phyloP scores from a whole-genome alignment of 2,797 vertebrate species.

The Enteromius argenteus region DNA sequence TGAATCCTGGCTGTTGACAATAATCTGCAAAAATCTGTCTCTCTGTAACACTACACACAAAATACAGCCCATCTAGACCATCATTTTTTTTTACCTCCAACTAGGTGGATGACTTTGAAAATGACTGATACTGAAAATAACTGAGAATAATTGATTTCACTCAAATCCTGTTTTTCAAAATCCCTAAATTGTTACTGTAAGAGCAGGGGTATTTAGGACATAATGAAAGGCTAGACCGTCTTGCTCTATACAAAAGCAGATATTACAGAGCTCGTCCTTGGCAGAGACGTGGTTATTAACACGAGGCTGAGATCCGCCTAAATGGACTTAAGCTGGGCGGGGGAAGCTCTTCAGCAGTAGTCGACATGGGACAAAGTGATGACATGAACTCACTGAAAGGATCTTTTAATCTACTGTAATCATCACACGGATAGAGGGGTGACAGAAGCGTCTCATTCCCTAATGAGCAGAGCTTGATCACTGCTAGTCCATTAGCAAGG shows the following conservation, averaged over 20 bases:
- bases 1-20: not conserved
- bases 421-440: not conserved
- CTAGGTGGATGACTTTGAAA: constrained; percentile 59
- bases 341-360: constrained; percentile 56
- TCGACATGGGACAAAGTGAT: constrained; percentile 27
- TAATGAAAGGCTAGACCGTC: constrained; percentile 58
- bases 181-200: constrained; percentile 76
- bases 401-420: constrained; percentile 41
- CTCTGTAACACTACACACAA: not conserved
- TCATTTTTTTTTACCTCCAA: constrained; percentile 15
- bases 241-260: constrained; percentile 46
- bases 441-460: constrained; percentile 9
- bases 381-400: constrained; percentile 39
- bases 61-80: not conserved
- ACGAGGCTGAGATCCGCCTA: constrained; percentile 69
- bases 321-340: constrained; percentile 77
- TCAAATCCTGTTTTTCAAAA: constrained; percentile 70
- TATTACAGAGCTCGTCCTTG: constrained; percentile 77
- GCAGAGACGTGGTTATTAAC: constrained; percentile 76
- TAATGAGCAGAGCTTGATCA: not conserved
- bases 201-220: constrained; percentile 64
- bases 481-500: constrained; percentile 3
- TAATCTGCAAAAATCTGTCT: not conserved
- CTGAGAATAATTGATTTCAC: constrained; percentile 45
- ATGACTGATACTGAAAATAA: constrained; percentile 43